Percentiles rank a stretch among this genome's conserved stretches.
phyloP scores from a whole-genome alignment of 2,113 vertebrate genomes.

The Edolisoma coerulescens region DNA sequence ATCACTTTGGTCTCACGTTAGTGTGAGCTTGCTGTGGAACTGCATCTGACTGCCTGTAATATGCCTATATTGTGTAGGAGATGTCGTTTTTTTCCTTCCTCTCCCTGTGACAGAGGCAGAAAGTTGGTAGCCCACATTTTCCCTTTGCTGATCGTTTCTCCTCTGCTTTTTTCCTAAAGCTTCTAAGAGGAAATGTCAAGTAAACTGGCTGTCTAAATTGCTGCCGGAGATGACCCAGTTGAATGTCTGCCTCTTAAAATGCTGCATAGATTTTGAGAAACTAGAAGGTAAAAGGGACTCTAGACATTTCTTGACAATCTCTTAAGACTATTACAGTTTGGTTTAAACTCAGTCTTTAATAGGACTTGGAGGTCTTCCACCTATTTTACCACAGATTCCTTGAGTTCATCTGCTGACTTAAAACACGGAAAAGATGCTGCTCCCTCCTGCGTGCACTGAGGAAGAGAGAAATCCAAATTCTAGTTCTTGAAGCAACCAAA shows the following conservation, averaged over 20 bases:
- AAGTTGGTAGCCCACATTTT: background rate
- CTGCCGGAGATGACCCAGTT: background rate
- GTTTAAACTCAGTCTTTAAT: background rate
- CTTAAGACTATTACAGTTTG: background rate
- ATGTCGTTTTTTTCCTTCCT: background rate
- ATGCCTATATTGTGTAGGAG: background rate
- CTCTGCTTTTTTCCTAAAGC: background rate
- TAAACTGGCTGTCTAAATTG: background rate
- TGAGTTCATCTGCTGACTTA: background rate
- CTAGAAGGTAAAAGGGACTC: background rate
- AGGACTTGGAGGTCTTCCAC: background rate
- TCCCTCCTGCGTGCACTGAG: rapidly evolving
- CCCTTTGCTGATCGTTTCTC: background rate
- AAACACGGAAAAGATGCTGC: background rate
- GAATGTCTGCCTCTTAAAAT: background rate
- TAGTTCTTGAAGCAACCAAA: background rate
- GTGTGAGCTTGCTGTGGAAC: background rate
- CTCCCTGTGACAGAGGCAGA: background rate
- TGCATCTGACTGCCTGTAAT: background rate
- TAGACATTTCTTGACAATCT: background rate
- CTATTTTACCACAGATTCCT: background rate
- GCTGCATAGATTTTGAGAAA: background rate
- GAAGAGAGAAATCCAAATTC: background rate
- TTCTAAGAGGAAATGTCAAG: background rate
- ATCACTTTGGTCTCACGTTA: rapidly evolving